These are phyloP conservation scores for Euura saliciscinereae DNA, from an alignment of 1,140 invertebrate genomes.

Conservation along the genomic window DNA sequence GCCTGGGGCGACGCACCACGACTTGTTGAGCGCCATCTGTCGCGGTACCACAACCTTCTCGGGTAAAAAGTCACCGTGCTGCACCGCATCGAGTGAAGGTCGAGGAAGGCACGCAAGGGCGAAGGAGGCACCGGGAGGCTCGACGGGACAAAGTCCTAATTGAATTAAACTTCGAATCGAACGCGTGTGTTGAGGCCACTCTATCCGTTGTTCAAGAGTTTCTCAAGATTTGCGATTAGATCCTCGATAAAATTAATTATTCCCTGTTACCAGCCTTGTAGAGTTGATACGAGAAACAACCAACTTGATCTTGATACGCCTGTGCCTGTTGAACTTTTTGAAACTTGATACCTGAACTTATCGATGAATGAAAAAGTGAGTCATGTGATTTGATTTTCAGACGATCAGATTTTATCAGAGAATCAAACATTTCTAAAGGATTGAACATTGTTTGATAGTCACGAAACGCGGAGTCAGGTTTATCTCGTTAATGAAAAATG, in stretches of 20 bases:
- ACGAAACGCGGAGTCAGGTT: too few relatives aligned
- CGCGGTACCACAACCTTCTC: constrained; percentile 26
- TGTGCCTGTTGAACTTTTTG: not conserved
- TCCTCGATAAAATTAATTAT: constrained; percentile 2
- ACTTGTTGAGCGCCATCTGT: constrained; percentile 42
- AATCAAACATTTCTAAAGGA: too few relatives aligned
- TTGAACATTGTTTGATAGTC: too few relatives aligned
- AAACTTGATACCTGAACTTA: not conserved
- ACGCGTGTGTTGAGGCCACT: not conserved
- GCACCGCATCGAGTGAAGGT: not conserved
- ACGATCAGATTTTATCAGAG: too few relatives aligned
- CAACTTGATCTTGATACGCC: not conserved
- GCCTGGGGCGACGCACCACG: constrained; percentile 18
- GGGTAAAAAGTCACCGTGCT: constrained; percentile 33
- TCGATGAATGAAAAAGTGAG: too few relatives aligned
- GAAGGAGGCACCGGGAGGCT: not conserved
- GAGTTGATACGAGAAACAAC: not conserved
- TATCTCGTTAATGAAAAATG: too few relatives aligned
- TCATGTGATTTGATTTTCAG: too few relatives aligned
- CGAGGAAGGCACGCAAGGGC: not conserved
- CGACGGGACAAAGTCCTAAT: not conserved
- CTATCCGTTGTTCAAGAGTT: not conserved
- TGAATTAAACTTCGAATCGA: too few relatives aligned
- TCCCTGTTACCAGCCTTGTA: not conserved
- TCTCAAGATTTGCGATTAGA: not conserved